Evolutionary conservation across 2,113 vertebrate genomes (phyloP).

Genomic region (Albula glossodonta): DNA sequence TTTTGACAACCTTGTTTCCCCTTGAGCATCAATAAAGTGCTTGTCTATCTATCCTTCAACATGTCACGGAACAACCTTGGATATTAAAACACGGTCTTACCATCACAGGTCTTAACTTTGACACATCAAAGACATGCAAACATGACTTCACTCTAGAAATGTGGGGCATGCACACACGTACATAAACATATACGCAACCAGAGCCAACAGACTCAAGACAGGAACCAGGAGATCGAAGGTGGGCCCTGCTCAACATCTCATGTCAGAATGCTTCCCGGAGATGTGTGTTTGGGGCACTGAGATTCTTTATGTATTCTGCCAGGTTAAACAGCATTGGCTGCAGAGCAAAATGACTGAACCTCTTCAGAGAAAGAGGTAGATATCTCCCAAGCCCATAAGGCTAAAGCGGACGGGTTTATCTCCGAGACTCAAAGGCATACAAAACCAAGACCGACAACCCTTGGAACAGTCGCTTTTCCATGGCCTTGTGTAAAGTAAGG

Average conservation of each 20-base stretch:
- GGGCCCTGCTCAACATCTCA: background rate
- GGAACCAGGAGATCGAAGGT: background rate
- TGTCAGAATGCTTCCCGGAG: background rate
- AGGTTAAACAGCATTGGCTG: background rate
- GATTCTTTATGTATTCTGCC: background rate
- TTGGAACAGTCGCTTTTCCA: too few species aligned
- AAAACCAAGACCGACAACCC: background rate
- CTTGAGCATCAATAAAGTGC: too few species aligned
- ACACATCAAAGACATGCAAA: too few species aligned
- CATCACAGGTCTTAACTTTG: too few species aligned
- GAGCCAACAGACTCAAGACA: background rate
- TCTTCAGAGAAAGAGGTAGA: background rate
- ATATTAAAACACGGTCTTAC: too few species aligned
- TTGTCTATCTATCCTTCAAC: too few species aligned
- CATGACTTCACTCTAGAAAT: too few species aligned
- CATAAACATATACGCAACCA: background rate
- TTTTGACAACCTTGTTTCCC: too few species aligned
- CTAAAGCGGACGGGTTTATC: background rate
- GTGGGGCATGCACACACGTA: background rate
- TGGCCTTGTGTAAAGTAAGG: too few species aligned
- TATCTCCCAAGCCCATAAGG: background rate
- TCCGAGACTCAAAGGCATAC: background rate
- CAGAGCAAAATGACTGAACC: background rate
- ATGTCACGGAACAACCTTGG: too few species aligned
- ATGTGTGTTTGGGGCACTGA: background rate